Conservation (phyloP, 2,113 vertebrate genomes). For the Cebidichthys violaceus region DNA sequence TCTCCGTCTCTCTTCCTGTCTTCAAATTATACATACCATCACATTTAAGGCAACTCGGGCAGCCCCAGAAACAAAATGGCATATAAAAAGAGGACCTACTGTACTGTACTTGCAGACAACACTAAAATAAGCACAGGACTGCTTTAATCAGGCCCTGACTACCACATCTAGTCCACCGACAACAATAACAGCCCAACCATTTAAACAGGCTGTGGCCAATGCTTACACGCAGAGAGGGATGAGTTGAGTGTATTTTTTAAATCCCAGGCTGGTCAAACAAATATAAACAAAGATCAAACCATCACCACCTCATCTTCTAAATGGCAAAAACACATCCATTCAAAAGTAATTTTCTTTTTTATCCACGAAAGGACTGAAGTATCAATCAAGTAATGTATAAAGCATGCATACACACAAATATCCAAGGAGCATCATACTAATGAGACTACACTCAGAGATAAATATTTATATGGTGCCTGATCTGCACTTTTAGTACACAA, state of each 20-base stretch:
- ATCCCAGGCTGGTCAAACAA: constrained; percentile 42
- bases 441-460: constrained; percentile 16
- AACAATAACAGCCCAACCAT: constrained; percentile 63
- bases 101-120: constrained; percentile 46
- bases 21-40: constrained; percentile 12
- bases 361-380: neutral
- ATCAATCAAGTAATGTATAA: neutral
- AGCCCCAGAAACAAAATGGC: constrained; percentile 33
- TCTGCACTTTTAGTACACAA: constrained; percentile 38
- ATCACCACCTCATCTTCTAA: constrained; percentile 26
- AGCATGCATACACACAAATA: constrained; percentile 3
- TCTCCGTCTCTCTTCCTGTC: constrained; percentile 3
- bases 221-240: constrained; percentile 47
- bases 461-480: constrained; percentile 35
- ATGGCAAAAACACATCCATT: constrained; percentile 27
- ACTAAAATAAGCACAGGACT: constrained; percentile 55
- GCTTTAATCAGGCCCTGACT: constrained; percentile 67
- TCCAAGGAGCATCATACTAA: constrained; percentile 7
- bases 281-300: constrained; percentile 53
- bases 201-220: constrained; percentile 54
- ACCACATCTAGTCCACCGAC: constrained; percentile 68
- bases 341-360: neutral
- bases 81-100: constrained; percentile 33
- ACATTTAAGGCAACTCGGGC: constrained; percentile 10
- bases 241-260: constrained; percentile 46